Evolutionary conservation across 1,140 invertebrate genomes (phyloP), one percentile per base, ranked within the genome.

Genomic region (Rhyacophila brunnea): DNA sequence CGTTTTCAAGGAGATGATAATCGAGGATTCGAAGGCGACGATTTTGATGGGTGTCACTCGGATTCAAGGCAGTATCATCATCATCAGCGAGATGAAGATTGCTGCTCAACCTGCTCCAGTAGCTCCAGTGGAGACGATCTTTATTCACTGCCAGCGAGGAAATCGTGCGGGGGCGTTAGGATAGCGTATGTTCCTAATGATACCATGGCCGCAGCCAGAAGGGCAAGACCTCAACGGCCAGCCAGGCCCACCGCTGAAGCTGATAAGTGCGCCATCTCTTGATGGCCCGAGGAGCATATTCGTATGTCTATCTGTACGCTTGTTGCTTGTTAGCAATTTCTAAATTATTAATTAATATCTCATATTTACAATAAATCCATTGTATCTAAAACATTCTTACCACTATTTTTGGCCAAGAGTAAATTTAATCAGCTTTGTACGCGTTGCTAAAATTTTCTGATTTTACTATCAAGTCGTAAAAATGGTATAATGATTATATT

Each of bases 181-280:
- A 92, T 93, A 61, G 92, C 90, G 7, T 95, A 94, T 74, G 91
- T 95, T 58, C 91, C 91, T 59, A 93, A 93, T 70, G 91, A 94
- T 73, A 87, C 90, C 0, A 78, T 93, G 13, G 90, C 90, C 10
- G 89, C 87, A 66, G 89, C 89, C 34, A 79, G 87, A 62, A 67
- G 80, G 68, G 62, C 77, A 60, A 50, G 70, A 65, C 58, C 71
- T 14, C 68, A 66, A 49, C 67, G 68, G 6, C 62, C 69, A 4
- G 66, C 67, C 23, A 28, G 23, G 9, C 23, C 23, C 70, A 54
- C 61, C 40, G 68, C 71, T 56, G 66, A 85, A 65, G 86, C 87
- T 71, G 87, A 88, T 67, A 87, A 85, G 66, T 87, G 86, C 68
- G 82, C 86, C 60, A 85, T 87, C 67, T 86, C 85, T 76, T 87